A percentile compares a stretch with the other conserved stretches of the same genome.
phyloP scores from a whole-genome alignment of 2,797 vertebrate species.

The Nannoperca obscura region DNA sequence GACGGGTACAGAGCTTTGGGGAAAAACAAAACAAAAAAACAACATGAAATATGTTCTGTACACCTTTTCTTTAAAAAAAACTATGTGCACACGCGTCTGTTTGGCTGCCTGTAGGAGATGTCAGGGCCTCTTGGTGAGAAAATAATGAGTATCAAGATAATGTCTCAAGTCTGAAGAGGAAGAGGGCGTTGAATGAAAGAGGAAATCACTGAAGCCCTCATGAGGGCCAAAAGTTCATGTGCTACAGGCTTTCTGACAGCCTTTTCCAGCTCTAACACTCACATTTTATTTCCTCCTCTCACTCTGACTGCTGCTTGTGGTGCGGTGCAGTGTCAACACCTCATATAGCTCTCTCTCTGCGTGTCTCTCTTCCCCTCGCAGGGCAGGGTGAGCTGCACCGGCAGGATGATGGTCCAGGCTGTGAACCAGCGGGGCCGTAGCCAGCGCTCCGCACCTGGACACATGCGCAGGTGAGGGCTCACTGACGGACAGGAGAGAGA shows the following conservation, averaged over 20 bases:
- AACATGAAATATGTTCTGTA: background rate
- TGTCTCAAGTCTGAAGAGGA: slow-evolving; percentile 54
- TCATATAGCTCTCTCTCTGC: slow-evolving; percentile 37
- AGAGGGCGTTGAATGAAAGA: slow-evolving; percentile 68
- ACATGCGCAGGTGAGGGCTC: slow-evolving; percentile 88
- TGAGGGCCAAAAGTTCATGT: slow-evolving; percentile 61
- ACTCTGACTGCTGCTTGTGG: slow-evolving; percentile 29
- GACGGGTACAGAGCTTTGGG: background rate
- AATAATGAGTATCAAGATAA: slow-evolving; percentile 57
- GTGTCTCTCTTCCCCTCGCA: slow-evolving; percentile 67
- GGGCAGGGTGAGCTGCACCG: slow-evolving; percentile 95
- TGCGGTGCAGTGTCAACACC: slow-evolving; percentile 39
- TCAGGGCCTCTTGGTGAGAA: slow-evolving; percentile 39
- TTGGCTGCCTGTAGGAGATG: slow-evolving; percentile 17
- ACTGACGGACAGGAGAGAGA: background rate
- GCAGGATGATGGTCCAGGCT: slow-evolving; percentile 98
- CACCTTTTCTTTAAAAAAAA: background rate
- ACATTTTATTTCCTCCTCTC: slow-evolving; percentile 56
- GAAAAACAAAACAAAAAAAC: background rate
- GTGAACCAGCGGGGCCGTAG: slow-evolving; percentile 97
- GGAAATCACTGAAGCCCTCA: slow-evolving; percentile 64
- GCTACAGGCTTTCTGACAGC: slow-evolving; percentile 35
- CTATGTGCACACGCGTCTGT: background rate
- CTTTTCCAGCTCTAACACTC: slow-evolving; percentile 52
- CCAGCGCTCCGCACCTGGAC: slow-evolving; percentile 90